Conservation (phyloP, 2,113 vertebrate genomes). For the Piprites chloris region DNA sequence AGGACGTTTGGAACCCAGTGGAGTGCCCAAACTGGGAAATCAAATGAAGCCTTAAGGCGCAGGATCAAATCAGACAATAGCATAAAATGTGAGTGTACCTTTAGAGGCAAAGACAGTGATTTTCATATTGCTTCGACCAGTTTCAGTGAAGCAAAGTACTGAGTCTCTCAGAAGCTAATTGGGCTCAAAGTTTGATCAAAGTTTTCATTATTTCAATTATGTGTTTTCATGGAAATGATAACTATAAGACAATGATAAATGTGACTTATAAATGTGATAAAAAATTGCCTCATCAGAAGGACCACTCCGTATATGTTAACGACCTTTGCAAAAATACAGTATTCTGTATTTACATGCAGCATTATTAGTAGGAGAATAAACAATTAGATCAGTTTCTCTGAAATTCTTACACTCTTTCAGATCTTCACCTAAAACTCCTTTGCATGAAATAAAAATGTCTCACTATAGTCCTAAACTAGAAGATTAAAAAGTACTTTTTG, state of each 20-base stretch:
- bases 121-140: neutral
- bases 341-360: neutral
- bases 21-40: neutral
- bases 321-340: neutral
- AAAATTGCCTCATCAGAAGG: neutral
- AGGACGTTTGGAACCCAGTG: neutral
- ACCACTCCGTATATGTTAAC: neutral
- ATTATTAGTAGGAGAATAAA: neutral
- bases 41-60: neutral
- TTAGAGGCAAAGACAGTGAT: neutral
- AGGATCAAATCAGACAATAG: neutral
- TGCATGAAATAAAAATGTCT: neutral
- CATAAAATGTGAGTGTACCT: neutral
- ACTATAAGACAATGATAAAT: neutral
- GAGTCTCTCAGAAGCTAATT: neutral
- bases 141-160: neutral
- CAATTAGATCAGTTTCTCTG: neutral
- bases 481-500: neutral
- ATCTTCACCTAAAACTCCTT: neutral
- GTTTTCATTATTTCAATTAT: neutral
- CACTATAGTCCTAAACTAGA: neutral
- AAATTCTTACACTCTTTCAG: neutral
- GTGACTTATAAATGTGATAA: neutral
- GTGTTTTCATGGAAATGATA: neutral
- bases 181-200: neutral